These are phyloP conservation scores for Helleia helle DNA, from an alignment of 2,888 invertebrate genomes.

Conservation along the genomic window DNA sequence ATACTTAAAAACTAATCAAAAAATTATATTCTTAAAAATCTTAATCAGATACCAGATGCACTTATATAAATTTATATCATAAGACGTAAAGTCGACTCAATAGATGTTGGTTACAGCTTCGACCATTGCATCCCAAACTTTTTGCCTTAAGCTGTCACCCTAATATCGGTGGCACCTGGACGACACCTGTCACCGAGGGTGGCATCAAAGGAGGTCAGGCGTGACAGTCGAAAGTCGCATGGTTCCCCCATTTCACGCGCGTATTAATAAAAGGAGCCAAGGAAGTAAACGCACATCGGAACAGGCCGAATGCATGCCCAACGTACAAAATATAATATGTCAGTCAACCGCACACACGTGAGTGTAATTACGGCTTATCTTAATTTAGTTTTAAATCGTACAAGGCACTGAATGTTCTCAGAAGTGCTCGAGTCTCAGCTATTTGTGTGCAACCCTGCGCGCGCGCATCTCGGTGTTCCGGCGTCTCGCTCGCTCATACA, in stretches of 20 bases:
- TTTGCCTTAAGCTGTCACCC: too few relatives aligned
- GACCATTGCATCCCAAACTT: too few relatives aligned
- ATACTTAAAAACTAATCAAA: too few relatives aligned
- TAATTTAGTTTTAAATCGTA: slow-evolving; percentile 23
- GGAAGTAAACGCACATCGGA: too few relatives aligned
- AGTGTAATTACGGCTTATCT: slow-evolving; percentile 28
- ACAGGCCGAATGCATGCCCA: too few relatives aligned
- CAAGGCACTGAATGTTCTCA: slow-evolving; percentile 40
- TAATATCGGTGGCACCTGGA: slow-evolving; percentile 16
- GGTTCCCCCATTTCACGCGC: slow-evolving; percentile 30
- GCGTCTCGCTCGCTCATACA: slow-evolving; percentile 58
- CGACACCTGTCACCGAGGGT: slow-evolving; percentile 35
- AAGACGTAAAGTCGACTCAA: too few relatives aligned
- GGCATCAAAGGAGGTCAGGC: slow-evolving; percentile 28
- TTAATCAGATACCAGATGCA: too few relatives aligned
- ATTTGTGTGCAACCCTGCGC: slow-evolving; percentile 66
- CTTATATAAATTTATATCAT: too few relatives aligned
- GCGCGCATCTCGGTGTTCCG: slow-evolving; percentile 51
- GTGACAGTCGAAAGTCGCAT: slow-evolving; percentile 45
- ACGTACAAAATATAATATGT: too few relatives aligned
- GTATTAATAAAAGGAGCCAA: background rate
- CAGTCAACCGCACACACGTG: slow-evolving; percentile 27
- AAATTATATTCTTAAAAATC: too few relatives aligned
- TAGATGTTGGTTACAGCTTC: too few relatives aligned
- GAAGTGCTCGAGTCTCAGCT: slow-evolving; percentile 63